A percentile compares a stretch with the other conserved stretches of the same genome.
Conservation (phyloP, 2,797 vertebrate species). For the Oreortyx pictus region DNA sequence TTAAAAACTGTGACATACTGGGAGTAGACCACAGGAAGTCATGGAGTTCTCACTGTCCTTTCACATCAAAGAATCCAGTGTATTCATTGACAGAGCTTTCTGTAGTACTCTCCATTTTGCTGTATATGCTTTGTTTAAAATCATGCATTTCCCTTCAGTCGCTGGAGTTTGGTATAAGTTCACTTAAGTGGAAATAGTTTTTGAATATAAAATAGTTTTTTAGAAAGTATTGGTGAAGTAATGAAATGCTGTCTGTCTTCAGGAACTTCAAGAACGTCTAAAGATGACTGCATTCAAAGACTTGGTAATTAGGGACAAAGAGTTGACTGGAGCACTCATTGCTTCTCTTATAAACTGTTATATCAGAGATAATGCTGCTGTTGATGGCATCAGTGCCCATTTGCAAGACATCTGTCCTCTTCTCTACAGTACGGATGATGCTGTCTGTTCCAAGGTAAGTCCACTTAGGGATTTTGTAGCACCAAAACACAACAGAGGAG, state of each 20-base stretch:
- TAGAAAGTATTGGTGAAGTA: background rate
- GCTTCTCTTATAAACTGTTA: conserved; percentile 96
- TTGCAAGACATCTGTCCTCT: conserved; percentile 94
- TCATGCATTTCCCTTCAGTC: background rate
- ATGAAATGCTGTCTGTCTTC: background rate
- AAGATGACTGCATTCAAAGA: conserved; percentile 94
- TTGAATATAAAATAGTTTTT: too few species aligned
- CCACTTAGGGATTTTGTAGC: background rate
- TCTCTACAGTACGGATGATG: conserved; percentile 95
- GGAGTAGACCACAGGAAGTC: background rate
- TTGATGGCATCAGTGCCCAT: conserved; percentile 93
- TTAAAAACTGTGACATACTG: background rate
- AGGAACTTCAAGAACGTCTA: conserved; percentile 96
- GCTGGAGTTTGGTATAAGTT: background rate
- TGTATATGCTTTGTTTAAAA: background rate
- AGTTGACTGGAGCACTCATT: conserved; percentile 92
- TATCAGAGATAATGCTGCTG: conserved; percentile 94
- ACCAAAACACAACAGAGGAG: background rate
- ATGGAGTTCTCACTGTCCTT: background rate
- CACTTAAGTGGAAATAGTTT: background rate
- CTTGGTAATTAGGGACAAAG: conserved; percentile 91
- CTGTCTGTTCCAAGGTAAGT: conserved; percentile 93
- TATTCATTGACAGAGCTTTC: background rate
- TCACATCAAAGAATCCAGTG: background rate
- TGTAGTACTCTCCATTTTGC: background rate